Base-by-base conservation (phyloP, 2,888 invertebrate genomes). In the Frankliniella fusca region DNA sequence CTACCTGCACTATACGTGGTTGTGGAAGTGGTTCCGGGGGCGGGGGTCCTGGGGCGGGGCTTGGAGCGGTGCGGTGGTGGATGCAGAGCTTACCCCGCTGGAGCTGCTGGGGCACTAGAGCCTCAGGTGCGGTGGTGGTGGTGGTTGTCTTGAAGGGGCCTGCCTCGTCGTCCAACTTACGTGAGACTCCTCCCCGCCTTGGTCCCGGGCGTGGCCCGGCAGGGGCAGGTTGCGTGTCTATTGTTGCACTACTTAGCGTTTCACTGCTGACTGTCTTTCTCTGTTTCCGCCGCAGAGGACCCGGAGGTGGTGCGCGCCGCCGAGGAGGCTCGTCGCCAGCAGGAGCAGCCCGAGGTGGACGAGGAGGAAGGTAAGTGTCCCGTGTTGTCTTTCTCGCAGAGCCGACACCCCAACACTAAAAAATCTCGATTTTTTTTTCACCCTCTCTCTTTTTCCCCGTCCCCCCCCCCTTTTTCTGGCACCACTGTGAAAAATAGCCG, bases 251-350 rank as follows among this genome's bases (percentile, higher is more conserved):
- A 38, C 38, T 38, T 38, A 3, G 38, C 38, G 3, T 38, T 38
- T 38, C 38, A 38, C 15, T 12, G 54, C 15, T 54, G 54, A 54
- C 20, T 20, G 9, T 9, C n/a, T 7, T 70, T 23, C 5, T 70
- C n/a, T 23, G 7, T 76, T 8, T n/a, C 23, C 27, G 27, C 27
- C 27, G 70, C 70, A 76, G 70, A 76, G 70, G 70, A 76, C 70
- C 70, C 70, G 11, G 70, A 76, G 23, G 70, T 76, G 27, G 70
- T 76, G 27, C 70, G 70, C 23, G 70, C 70, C 70, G 70, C 70
- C 11, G 70, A 76, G 70, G 70, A 76, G 70, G 70, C 70, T 2
- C 70, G 70, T 9, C 70, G 70, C 11, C 70, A 12, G 9, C 23
- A 7, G 70, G 23, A 76, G 70, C 70, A 76, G 23, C 23, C 23